Conservation (phyloP, 1,140 invertebrate genomes). For the Zaprionus gabonicus region DNA sequence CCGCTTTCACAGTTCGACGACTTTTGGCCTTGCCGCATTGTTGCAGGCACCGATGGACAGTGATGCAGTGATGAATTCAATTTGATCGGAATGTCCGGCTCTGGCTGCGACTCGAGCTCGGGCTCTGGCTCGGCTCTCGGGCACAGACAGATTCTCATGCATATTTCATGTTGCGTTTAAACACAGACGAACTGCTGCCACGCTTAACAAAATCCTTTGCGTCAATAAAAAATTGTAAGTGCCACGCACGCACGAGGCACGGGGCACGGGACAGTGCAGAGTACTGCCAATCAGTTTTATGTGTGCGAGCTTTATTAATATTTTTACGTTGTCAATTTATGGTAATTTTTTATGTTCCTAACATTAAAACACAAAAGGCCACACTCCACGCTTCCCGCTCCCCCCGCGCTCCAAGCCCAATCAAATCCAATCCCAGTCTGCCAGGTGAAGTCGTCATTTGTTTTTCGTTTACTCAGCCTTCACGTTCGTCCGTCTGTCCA, state of each 20-base stretch:
- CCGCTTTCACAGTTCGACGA: constrained; percentile 77
- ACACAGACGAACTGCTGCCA: constrained; percentile 45
- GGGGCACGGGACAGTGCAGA: not conserved
- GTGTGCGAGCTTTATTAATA: constrained; percentile 65
- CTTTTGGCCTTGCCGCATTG: constrained; percentile 68
- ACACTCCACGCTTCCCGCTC: not conserved
- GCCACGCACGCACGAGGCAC: constrained; percentile 38
- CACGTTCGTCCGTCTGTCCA: not conserved
- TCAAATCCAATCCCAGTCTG: not conserved
- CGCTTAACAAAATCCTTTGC: constrained; percentile 58
- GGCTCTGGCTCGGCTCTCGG: constrained; percentile 29
- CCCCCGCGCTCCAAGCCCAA: not conserved
- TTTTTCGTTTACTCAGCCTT: not conserved
- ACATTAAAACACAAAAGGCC: constrained; percentile 55
- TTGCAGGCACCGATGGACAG: constrained; percentile 26
- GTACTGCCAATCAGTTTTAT: constrained; percentile 67
- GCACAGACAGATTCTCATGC: constrained; percentile 73
- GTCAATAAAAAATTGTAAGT: constrained; percentile 69
- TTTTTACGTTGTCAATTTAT: constrained; percentile 75
- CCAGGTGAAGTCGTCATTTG: constrained; percentile 37
- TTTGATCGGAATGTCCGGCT: constrained; percentile 17
- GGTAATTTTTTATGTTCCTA: constrained; percentile 65
- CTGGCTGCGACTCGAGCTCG: constrained; percentile 13
- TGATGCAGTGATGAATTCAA: constrained; percentile 43
- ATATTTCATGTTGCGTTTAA: constrained; percentile 75